A percentile compares a stretch with the other conserved stretches of the same genome.
Evolutionary conservation across 2,797 vertebrate genomes (phyloP).

Genomic region (Xyrichtys novacula): DNA sequence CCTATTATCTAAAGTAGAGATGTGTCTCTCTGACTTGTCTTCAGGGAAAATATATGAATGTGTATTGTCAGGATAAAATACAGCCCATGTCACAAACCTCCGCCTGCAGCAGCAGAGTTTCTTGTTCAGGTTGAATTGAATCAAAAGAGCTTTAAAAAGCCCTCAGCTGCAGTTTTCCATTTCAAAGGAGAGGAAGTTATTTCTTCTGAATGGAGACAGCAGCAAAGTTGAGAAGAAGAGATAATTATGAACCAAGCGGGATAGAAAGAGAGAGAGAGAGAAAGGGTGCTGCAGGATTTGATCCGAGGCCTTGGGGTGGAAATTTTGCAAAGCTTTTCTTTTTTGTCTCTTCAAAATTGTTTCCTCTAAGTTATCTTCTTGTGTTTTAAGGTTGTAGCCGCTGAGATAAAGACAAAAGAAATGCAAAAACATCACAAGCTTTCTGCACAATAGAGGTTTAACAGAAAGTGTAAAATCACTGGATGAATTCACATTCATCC

Average conservation of each 20-base stretch:
- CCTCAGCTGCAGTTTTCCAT: conserved; percentile 52
- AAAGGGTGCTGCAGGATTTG: conserved; percentile 24
- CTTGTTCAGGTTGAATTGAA: conserved; percentile 55
- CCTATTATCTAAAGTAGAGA: conserved; percentile 27
- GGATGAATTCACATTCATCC: too few relatives aligned
- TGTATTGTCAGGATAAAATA: conserved; percentile 31
- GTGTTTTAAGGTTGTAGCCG: conserved; percentile 4
- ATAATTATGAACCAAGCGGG: conserved; percentile 14
- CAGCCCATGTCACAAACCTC: conserved; percentile 22
- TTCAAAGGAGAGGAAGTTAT: conserved; percentile 58
- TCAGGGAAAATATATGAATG: conserved; percentile 46
- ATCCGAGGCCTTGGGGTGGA: conserved; percentile 10
- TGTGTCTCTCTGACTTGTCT: conserved; percentile 15
- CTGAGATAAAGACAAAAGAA: conserved; percentile 17
- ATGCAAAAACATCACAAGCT: neutral
- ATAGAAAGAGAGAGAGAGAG: neutral
- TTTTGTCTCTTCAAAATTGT: neutral
- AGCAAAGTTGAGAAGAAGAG: conserved; percentile 29
- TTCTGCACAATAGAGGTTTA: neutral
- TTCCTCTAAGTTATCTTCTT: conserved; percentile 7
- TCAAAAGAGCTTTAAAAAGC: conserved; percentile 59
- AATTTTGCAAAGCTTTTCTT: neutral
- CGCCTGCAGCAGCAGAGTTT: conserved; percentile 38
- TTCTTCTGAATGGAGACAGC: conserved; percentile 47
- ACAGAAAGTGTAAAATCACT: neutral